Conservation (phyloP, 2,888 invertebrate genomes). For the Mesopsocus fuscifrons region DNA sequence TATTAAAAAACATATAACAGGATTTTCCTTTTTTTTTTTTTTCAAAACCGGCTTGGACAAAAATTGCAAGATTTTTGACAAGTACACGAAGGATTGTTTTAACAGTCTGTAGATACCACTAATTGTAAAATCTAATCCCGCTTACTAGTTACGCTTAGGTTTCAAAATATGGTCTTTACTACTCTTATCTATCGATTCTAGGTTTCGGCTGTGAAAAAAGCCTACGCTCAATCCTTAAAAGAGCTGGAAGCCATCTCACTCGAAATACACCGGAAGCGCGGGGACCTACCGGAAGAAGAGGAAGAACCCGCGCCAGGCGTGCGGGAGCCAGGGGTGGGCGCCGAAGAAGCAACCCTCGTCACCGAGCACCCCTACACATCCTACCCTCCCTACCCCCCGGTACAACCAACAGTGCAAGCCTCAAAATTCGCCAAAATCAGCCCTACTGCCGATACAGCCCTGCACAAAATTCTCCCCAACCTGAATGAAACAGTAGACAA, state of each 20-base stretch:
- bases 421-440: constrained; percentile 13
- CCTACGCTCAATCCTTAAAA: constrained; percentile 64
- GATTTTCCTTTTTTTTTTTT: too few species aligned
- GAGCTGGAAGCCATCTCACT: constrained; percentile 81
- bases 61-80: too few species aligned
- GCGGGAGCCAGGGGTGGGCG: constrained; percentile 57
- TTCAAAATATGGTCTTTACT: too few species aligned
- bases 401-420: constrained; percentile 17
- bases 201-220: constrained; percentile 59
- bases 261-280: constrained; percentile 59
- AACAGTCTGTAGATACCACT: too few species aligned
- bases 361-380: constrained; percentile 23
- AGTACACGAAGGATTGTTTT: too few species aligned
- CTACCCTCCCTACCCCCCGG: too few species aligned
- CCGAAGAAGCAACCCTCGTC: constrained; percentile 36
- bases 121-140: too few species aligned
- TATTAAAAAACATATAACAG: too few species aligned
- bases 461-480: constrained; percentile 2
- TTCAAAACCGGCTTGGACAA: too few species aligned
- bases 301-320: constrained; percentile 11
- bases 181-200: too few species aligned
- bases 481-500: constrained; percentile 17
- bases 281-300: constrained; percentile 30
- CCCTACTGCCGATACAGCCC: background rate
- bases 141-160: too few species aligned